phyloP scores from a whole-genome alignment of 2,797 vertebrate genomes.

The Vultur gryphus region DNA sequence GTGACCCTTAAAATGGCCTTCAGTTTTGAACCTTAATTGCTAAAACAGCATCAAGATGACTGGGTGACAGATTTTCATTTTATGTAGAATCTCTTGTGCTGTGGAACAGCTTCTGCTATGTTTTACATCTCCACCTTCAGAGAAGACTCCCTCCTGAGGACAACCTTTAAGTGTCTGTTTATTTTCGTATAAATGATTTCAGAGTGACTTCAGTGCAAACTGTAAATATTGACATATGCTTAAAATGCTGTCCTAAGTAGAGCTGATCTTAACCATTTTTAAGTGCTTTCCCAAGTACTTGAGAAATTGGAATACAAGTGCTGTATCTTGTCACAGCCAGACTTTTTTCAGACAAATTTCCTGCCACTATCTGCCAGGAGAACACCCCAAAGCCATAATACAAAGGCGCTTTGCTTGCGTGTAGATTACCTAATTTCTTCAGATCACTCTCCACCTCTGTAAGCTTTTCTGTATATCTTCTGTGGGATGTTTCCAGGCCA shows the following conservation, averaged over 20 bases:
- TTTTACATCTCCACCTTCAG: neutral
- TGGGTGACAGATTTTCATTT: neutral
- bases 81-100: neutral
- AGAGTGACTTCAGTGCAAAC: neutral
- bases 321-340: neutral
- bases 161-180: neutral
- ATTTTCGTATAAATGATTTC: neutral
- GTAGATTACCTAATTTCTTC: conserved; percentile 89
- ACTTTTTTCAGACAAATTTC: neutral
- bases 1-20: neutral
- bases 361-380: neutral
- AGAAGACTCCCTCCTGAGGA: neutral
- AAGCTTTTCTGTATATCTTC: conserved; percentile 89
- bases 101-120: neutral
- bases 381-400: neutral
- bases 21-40: neutral
- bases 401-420: neutral
- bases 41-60: neutral
- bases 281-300: neutral
- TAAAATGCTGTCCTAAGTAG: neutral
- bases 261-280: neutral
- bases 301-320: neutral
- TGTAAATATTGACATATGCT: neutral
- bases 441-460: conserved; percentile 86
- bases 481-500: conserved; percentile 83